phyloP scores from a whole-genome alignment of 2,888 invertebrate genomes.

The Ethmia dodecea region DNA sequence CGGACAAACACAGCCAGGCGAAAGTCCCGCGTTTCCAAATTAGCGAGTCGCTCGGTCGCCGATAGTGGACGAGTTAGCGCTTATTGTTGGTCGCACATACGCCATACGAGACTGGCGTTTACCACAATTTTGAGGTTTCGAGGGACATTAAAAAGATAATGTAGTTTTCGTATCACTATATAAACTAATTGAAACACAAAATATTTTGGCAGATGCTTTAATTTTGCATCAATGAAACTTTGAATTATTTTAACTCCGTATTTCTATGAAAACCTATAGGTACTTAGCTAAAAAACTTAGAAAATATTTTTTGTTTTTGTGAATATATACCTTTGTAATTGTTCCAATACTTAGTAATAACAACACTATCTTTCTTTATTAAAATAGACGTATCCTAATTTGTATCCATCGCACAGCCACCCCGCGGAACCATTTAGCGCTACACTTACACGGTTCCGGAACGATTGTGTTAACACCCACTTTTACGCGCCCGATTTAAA shows the following conservation, averaged over 20 bases:
- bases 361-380: not conserved
- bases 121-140: no score
- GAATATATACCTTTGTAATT: no score
- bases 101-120: constrained; percentile 24
- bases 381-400: constrained; percentile 1
- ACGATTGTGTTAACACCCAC: constrained; percentile 59
- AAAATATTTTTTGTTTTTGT: no score
- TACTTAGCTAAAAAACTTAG: no score
- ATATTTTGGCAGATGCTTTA: no score
- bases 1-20: constrained; percentile 30
- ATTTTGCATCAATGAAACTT: no score
- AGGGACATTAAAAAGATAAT: no score
- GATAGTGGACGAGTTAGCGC: constrained; percentile 68
- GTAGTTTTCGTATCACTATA: no score
- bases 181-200: no score
- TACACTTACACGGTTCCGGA: constrained; percentile 48
- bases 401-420: constrained; percentile 11
- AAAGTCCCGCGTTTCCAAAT: constrained; percentile 46
- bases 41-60: constrained; percentile 35
- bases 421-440: constrained; percentile 35
- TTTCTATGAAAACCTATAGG: no score
- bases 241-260: no score
- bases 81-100: constrained; percentile 43
- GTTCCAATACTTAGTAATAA: not conserved
- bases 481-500: constrained; percentile 37